Evolutionary conservation across 2,797 vertebrate species (phyloP), one percentile per base, ranked within the genome.

Genomic region (Rhinatrema bivittatum): DNA sequence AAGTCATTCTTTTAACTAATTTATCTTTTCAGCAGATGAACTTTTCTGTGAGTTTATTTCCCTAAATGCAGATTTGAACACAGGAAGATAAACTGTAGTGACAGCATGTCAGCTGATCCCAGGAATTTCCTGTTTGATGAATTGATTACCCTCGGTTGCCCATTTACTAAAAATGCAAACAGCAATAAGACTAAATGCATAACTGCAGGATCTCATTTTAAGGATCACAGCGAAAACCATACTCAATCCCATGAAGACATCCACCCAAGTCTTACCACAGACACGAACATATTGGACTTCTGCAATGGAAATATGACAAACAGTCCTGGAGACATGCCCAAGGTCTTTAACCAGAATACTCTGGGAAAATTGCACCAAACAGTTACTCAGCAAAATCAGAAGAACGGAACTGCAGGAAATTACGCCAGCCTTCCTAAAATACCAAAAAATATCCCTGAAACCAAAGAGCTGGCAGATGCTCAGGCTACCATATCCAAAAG

Each of bases 21-120:
- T n/a, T n/a, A n/a, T n/a, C n/a, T n/a, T n/a, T n/a, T n/a, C n/a
- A n/a, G n/a, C n/a, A n/a, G n/a, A n/a, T n/a, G n/a, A n/a, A n/a
- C n/a, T n/a, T n/a, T n/a, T n/a, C n/a, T n/a, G n/a, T n/a, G n/a
- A n/a, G n/a, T n/a, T n/a, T n/a, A n/a, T n/a, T n/a, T n/a, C n/a
- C n/a, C n/a, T n/a, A n/a, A n/a, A n/a, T n/a, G n/a, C n/a, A n/a
- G n/a, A n/a, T 9, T 21, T 21, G 20, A 10, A 4, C 13, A 5
- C n/a, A 20, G 12, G 15, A 26, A 41, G 25, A 48, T 48, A 46
- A 46, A 46, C 22, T 25, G 17, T 5, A 38, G 22, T 5, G 35
- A 41, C 27, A 21, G 18, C 18, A 22, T 23, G 20, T 20, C 15
- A 17, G 29, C 30, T 2, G 20, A 4, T 32, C 9, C 7, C 5